A percentile compares a stretch with the other conserved stretches of the same genome.
Evolutionary conservation across 2,888 invertebrate species (phyloP).

Genomic region (Lasioglossum pauxillum): DNA sequence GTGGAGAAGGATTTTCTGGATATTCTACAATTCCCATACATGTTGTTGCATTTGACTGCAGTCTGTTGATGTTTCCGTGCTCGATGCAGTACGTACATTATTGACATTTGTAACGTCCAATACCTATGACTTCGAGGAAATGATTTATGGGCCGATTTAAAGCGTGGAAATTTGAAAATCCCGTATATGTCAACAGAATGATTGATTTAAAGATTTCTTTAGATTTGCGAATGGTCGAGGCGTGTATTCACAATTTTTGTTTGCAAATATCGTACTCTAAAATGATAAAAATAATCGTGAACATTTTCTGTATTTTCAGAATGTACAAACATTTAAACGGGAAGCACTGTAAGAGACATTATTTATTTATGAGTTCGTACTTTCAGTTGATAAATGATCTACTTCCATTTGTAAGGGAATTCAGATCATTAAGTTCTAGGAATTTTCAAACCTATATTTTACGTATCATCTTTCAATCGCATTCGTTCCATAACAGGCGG

Average conservation of each 20-base stretch:
- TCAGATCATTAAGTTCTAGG: not conserved
- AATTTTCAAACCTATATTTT: not conserved
- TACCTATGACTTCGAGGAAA: not conserved
- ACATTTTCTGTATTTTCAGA: not conserved
- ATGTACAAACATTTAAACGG: not conserved
- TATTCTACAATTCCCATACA: not conserved
- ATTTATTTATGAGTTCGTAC: not conserved
- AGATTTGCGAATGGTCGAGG: not conserved
- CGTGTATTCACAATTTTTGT: not conserved
- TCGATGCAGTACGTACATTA: not conserved
- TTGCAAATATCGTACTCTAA: not conserved
- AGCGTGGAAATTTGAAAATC: not conserved
- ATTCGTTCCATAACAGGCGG: not conserved
- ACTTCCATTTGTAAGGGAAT: not conserved
- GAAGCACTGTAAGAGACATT: not conserved
- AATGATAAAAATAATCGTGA: not conserved
- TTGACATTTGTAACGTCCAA: not conserved
- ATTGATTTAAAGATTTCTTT: slow-evolving; percentile 5
- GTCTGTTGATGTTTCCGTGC: not conserved
- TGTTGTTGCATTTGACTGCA: not conserved
- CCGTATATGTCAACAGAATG: not conserved
- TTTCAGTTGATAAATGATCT: not conserved
- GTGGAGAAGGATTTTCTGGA: not conserved
- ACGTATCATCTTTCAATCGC: not conserved
- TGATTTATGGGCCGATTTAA: slow-evolving; percentile 1